A percentile compares a stretch with the other conserved stretches of the same genome.
Evolutionary conservation across 2,113 vertebrate genomes (phyloP).

Genomic region (Trichomycterus rosablanca): DNA sequence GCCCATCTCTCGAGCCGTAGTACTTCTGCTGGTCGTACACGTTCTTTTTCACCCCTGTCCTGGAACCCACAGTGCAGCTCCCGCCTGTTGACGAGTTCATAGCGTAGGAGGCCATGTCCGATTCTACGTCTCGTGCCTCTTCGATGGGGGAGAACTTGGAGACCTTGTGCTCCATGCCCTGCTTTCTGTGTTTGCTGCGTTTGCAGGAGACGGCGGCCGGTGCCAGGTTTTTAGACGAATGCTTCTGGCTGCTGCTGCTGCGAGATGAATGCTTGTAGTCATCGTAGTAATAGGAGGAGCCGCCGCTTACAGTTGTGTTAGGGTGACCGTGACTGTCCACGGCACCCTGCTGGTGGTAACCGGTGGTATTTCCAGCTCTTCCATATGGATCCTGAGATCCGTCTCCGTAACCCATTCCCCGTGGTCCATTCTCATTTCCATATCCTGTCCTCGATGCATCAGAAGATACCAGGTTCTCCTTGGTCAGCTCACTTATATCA

Average conservation of each 20-base stretch:
- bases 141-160: constrained; percentile 98
- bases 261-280: constrained; percentile 83
- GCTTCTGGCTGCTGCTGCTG: constrained; percentile 73
- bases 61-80: constrained; percentile 79
- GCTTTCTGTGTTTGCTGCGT: constrained; percentile 96
- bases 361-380: constrained; percentile 69
- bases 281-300: constrained; percentile 77
- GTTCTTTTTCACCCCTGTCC: constrained; percentile 87
- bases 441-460: constrained; percentile 73
- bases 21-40: constrained; percentile 93
- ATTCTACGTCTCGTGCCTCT: constrained; percentile 95
- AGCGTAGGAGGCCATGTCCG: constrained; percentile 86
- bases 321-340: constrained; percentile 80
- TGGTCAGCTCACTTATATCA: constrained; percentile 96
- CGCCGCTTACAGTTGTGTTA: constrained; percentile 61
- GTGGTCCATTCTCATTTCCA: constrained; percentile 68
- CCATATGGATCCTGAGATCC: constrained; percentile 78
- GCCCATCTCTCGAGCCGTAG: constrained; percentile 78
- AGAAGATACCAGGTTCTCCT: constrained; percentile 71
- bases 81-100: constrained; percentile 74
- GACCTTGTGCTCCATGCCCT: constrained; percentile 96
- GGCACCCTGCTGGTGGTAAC: constrained; percentile 67
- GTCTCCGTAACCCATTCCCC: constrained; percentile 76
- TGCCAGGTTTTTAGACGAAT: constrained; percentile 85
- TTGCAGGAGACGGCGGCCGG: constrained; percentile 89